Percentiles rank a stretch among this genome's conserved stretches.
Conservation (phyloP, 2,113 vertebrate genomes). For the Oryzias celebensis region DNA sequence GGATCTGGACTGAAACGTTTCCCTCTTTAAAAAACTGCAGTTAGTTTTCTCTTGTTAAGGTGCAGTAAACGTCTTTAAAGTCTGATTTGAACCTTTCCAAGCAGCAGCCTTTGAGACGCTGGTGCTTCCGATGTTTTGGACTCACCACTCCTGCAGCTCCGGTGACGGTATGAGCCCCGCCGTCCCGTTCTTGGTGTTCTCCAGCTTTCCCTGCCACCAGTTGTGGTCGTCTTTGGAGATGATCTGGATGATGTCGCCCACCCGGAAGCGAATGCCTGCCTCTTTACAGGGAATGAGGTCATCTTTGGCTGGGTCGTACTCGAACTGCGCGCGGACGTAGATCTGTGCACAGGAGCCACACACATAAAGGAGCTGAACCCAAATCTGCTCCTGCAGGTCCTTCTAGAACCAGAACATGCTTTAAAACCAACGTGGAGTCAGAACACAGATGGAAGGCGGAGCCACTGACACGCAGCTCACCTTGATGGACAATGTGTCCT, state of each 20-base stretch:
- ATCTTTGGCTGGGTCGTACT: conserved; percentile 96
- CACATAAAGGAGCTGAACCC: too few relatives aligned
- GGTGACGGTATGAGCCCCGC: conserved; percentile 98
- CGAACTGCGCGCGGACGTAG: conserved; percentile 98
- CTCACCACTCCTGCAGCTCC: conserved; percentile 97
- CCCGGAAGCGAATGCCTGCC: conserved; percentile 94
- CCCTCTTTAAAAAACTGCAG: too few relatives aligned
- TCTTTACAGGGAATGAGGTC: conserved; percentile 99
- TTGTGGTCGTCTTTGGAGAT: conserved; percentile 99
- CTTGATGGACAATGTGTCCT: conserved; percentile 80
- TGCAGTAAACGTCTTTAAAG: background rate
- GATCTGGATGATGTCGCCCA: conserved; percentile 98
- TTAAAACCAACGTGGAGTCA: conserved; percentile 39
- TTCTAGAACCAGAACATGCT: background rate
- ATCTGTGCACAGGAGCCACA: conserved; percentile 78
- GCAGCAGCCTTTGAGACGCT: too few relatives aligned
- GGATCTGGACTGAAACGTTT: too few relatives aligned
- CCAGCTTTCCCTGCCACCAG: conserved; percentile 99
- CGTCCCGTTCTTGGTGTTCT: conserved; percentile 97
- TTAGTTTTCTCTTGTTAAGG: too few relatives aligned
- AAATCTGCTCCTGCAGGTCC: too few relatives aligned
- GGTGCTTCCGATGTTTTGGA: background rate
- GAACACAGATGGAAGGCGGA: conserved; percentile 15
- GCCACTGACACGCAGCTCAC: conserved; percentile 68
- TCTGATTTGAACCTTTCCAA: background rate